Base-by-base conservation (phyloP, 1,140 invertebrate genomes). In the Drosophila seguyi region DNA sequence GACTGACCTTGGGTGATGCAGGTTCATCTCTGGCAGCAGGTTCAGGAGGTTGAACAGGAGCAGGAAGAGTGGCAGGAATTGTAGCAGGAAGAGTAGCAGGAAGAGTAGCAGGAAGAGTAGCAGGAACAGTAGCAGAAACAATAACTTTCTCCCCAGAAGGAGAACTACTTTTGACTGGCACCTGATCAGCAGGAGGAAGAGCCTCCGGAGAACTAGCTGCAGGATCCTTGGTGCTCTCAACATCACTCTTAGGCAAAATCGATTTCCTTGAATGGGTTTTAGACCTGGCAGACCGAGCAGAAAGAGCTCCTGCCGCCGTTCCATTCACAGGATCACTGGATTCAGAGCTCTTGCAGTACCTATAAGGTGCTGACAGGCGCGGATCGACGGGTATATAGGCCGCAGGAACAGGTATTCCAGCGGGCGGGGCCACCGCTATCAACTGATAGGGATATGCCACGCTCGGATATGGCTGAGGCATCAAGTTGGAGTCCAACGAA, bases 381-480 rank as follows among this genome's bases (percentile, higher is more conserved):
- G 60, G 29, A 22, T 36, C 47, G 1, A 69, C 22, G 2, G 66
- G 27, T 29, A 69, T 7, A 22, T 36, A 29, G 38, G 36, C 7
- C 16, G 29, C 18, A 2, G 45, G 10, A 42, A 41, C 22, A 3
- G 61, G 22, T 6, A 53, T n/a, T 1, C 29, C 61, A 20, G 13
- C n/a, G 13, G 20, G 10, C 10, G 42, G 42, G 1, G 52, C 34
- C 14, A 72, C 1, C 3, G 66, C 22, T 10, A 73, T 5, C 22
- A 72, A 14, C 29, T 72, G 68, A 7, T n/a, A 53, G 22, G 38
- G 39, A 29, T 56, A 68, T 0, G 14, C 20, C 1, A 48, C 1
- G 4, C 11, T 11, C 0, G 48, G 18, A 14, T 44, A 58, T 4
- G 16, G 7, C 13, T 34, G 27, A 6, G 27, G 36, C 22, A 16